These are phyloP conservation scores for Pygoscelis adeliae DNA, from an alignment of 2,113 vertebrate species.

Conservation along the genomic window DNA sequence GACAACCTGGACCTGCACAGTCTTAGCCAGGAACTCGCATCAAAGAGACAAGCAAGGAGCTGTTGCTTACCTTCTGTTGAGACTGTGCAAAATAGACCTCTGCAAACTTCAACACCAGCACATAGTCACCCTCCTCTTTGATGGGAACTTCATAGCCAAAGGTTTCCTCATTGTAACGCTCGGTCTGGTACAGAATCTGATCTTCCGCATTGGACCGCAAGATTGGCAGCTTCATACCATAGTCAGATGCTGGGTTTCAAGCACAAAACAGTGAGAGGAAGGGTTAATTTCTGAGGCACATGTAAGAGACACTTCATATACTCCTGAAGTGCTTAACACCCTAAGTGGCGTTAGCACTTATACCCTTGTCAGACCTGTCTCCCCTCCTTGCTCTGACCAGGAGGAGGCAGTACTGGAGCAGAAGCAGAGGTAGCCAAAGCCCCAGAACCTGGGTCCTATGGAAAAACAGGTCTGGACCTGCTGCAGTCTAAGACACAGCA, in stretches of 20 bases:
- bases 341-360: neutral
- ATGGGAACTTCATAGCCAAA: slow-evolving; percentile 96
- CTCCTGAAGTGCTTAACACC: neutral
- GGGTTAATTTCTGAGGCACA: neutral
- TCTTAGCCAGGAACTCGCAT: neutral
- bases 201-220: slow-evolving; percentile 92
- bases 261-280: slow-evolving; percentile 1
- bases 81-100: slow-evolving; percentile 99
- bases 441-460: neutral
- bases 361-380: accelerated
- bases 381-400: neutral
- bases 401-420: neutral
- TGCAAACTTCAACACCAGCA: slow-evolving; percentile 95
- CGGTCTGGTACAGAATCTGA: slow-evolving; percentile 96
- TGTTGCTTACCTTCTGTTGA: slow-evolving; percentile 90
- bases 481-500: neutral
- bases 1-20: neutral
- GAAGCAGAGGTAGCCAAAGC: neutral
- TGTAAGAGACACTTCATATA: neutral
- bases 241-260: slow-evolving; percentile 87
- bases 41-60: neutral
- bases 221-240: slow-evolving; percentile 94
- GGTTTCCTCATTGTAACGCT: slow-evolving; percentile 96
- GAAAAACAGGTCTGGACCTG: neutral
- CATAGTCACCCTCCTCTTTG: slow-evolving; percentile 94